Base-by-base conservation (phyloP, 2,888 invertebrate genomes). In the Corythucha ciliata region DNA sequence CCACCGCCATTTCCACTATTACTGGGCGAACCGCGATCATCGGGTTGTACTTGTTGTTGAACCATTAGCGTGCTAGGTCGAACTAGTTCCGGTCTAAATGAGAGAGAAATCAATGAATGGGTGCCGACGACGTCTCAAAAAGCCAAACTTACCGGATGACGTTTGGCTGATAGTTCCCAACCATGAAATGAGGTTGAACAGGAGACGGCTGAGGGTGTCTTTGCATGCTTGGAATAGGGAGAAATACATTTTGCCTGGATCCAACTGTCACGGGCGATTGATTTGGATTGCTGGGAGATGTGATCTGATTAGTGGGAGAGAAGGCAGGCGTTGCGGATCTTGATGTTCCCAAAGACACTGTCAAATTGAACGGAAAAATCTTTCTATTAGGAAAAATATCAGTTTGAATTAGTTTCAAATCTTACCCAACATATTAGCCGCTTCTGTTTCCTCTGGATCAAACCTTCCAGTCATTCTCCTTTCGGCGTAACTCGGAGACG, bases 391-490 rank as follows among this genome's bases (percentile, higher is more conserved):
- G n/a, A n/a, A n/a, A n/a, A n/a, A n/a, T n/a, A n/a, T n/a, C n/a
- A n/a, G n/a, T n/a, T n/a, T n/a, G n/a, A n/a, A n/a, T n/a, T n/a
- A n/a, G 18, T 21, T 7, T 5, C 8, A 10, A 34, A n/a, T 66
- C 70, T 69, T 71, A 84, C 88, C 88, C 57, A 94, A 74, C 89
- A 93, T 92, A 69, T 90, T 93, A 41, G 94, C 94, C 55, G 91
- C 94, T 71, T 96, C 94, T 1, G 90, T 92, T 72, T 94, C 94
- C 64, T 94, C 92, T 61, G 85, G 87, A 70, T 91, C 91, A 69
- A 89, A 90, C 52, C 86, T 75, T 3, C 88, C 85, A 29, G 87
- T 75, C 63, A 86, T 80, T 61, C 87, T 76, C 57, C 76, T 65
- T 57, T 77, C 77, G 60, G 75, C 77, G 68, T 82, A 85, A 65